These are phyloP conservation scores for Bhutanitis thaidina DNA, from an alignment of 2,888 invertebrate genomes.

Conservation along the genomic window DNA sequence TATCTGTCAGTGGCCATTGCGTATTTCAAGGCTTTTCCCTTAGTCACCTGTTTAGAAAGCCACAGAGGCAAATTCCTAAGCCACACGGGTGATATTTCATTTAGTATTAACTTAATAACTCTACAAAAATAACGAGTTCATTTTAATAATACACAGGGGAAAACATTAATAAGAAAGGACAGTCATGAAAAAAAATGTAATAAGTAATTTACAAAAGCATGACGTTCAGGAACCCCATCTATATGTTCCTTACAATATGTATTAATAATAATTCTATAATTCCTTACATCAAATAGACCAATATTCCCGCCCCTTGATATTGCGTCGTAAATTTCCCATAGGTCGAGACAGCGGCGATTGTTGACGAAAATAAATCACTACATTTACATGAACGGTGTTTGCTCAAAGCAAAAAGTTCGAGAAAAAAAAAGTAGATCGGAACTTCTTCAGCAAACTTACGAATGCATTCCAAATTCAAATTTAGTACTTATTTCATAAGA, in stretches of 20 bases:
- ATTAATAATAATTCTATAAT: slow-evolving; percentile 26
- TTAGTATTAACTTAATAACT: too few relatives aligned
- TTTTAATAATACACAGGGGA: too few relatives aligned
- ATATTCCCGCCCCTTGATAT: slow-evolving; percentile 56
- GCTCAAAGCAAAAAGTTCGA: slow-evolving; percentile 39
- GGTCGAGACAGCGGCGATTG: slow-evolving; percentile 50
- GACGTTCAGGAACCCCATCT: slow-evolving; percentile 3
- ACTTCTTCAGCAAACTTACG: slow-evolving; percentile 28
- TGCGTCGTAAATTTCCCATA: slow-evolving; percentile 75
- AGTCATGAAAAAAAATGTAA: not conserved
- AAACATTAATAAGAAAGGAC: not conserved
- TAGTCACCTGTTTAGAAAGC: too few relatives aligned
- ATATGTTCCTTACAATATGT: not conserved
- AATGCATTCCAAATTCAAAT: slow-evolving; percentile 18
- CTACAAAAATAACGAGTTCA: too few relatives aligned
- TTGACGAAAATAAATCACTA: slow-evolving; percentile 74
- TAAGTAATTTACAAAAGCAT: slow-evolving; percentile 1
- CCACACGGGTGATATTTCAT: too few relatives aligned
- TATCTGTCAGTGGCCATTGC: too few relatives aligned
- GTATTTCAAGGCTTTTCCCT: too few relatives aligned
- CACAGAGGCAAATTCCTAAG: too few relatives aligned
- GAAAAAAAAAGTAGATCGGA: slow-evolving; percentile 60
- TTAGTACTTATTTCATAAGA: slow-evolving; percentile 25
- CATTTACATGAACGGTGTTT: slow-evolving; percentile 49
- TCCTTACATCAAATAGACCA: slow-evolving; percentile 24